Conservation (phyloP, 2,888 invertebrate genomes). For the Actias luna region DNA sequence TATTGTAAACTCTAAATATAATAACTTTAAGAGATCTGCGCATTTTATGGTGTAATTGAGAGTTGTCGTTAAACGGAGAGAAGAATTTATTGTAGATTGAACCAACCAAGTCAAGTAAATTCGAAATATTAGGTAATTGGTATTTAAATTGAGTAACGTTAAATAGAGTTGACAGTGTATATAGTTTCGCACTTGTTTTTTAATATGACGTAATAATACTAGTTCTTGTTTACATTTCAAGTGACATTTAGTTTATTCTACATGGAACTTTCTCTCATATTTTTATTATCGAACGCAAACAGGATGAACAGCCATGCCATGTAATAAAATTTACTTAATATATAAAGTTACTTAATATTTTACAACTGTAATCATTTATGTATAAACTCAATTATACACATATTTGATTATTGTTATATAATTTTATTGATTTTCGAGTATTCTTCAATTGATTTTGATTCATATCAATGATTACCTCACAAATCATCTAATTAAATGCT, state of each 20-base stretch:
- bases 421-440: background rate
- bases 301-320: background rate
- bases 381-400: background rate
- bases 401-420: background rate
- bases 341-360: slow-evolving; percentile 2
- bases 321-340: background rate
- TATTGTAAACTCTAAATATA: too few species aligned
- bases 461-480: background rate
- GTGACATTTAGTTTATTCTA: too few species aligned
- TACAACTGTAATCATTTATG: background rate
- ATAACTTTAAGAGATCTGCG: too few species aligned
- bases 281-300: background rate
- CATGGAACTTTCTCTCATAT: background rate
- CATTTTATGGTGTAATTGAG: too few species aligned
- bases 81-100: too few species aligned
- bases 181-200: too few species aligned
- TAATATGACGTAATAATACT: background rate
- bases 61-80: too few species aligned
- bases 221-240: background rate
- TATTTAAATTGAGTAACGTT: too few species aligned
- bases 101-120: too few species aligned
- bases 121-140: too few species aligned
- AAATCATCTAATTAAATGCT: background rate
- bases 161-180: too few species aligned
- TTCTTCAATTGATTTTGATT: background rate